phyloP scores from a whole-genome alignment of 1,140 invertebrate genomes.

The Neotoxoptera formosana region DNA sequence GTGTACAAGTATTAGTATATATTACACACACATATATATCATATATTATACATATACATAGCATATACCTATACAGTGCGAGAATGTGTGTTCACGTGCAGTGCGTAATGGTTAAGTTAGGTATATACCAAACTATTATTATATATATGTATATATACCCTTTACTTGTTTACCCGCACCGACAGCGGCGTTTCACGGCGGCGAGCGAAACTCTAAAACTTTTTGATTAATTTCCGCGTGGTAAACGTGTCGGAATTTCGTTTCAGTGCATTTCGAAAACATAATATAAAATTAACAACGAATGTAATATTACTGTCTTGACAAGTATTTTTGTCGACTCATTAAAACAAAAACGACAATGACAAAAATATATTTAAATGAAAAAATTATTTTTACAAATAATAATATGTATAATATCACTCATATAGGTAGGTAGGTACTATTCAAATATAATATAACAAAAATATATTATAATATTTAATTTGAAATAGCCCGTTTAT shows the following conservation, averaged over 20 bases:
- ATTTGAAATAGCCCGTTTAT: not conserved
- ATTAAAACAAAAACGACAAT: not conserved
- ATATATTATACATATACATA: too few species aligned
- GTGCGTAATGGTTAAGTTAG: not conserved
- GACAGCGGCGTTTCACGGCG: not conserved
- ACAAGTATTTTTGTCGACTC: not conserved
- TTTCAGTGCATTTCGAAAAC: not conserved
- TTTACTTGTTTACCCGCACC: not conserved
- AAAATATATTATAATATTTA: not conserved
- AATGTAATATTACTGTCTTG: not conserved
- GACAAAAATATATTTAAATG: not conserved
- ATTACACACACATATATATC: not conserved
- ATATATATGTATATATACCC: not conserved
- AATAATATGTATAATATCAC: not conserved
- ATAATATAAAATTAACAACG: not conserved
- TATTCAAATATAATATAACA: not conserved
- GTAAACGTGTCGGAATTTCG: not conserved
- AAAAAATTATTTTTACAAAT: not conserved
- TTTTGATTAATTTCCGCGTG: slow-evolving; percentile 18
- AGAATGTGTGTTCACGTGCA: not conserved
- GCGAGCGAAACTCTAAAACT: slow-evolving; percentile 2
- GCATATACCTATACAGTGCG: not conserved
- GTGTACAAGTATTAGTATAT: not conserved
- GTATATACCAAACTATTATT: slow-evolving; percentile 9
- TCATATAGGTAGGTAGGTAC: not conserved